Evolutionary conservation across 1,140 invertebrate species (phyloP).

Genomic region (Bacillus rossius): DNA sequence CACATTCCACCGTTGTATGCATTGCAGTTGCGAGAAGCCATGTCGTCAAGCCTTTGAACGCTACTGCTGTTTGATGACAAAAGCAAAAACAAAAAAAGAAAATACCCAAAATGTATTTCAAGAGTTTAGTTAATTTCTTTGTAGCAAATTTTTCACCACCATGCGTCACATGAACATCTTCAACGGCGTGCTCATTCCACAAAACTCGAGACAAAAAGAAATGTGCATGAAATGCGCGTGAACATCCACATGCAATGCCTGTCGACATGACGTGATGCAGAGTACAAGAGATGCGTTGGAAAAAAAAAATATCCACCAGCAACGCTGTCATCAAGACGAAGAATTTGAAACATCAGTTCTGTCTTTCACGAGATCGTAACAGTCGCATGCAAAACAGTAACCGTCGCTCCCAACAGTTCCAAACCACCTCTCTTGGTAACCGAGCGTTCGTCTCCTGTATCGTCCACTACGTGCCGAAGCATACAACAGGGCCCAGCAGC

Average conservation of each 20-base stretch:
- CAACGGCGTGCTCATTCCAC: slow-evolving; percentile 13
- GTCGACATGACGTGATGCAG: not conserved
- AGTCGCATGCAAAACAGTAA: no score
- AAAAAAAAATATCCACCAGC: not conserved
- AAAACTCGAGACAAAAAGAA: slow-evolving; percentile 26
- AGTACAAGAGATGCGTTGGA: not conserved
- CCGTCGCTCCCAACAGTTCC: no score
- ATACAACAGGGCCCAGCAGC: no score
- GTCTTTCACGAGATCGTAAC: no score
- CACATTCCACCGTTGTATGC: slow-evolving; percentile 50
- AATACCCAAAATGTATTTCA: not conserved
- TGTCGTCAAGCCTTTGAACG: slow-evolving; percentile 19
- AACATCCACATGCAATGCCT: no score
- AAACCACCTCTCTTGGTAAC: no score
- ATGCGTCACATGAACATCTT: no score
- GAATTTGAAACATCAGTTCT: no score
- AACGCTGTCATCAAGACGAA: no score
- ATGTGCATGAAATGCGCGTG: slow-evolving; percentile 9
- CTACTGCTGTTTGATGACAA: slow-evolving; percentile 6
- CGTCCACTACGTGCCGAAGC: no score
- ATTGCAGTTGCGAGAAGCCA: slow-evolving; percentile 45
- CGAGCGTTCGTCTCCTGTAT: no score
- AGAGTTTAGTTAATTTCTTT: not conserved
- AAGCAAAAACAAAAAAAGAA: slow-evolving; percentile 7
- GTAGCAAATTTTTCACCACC: no score